Evolutionary conservation across 2,797 vertebrate species (phyloP).

Genomic region (Schizothorax lantsangensis): DNA sequence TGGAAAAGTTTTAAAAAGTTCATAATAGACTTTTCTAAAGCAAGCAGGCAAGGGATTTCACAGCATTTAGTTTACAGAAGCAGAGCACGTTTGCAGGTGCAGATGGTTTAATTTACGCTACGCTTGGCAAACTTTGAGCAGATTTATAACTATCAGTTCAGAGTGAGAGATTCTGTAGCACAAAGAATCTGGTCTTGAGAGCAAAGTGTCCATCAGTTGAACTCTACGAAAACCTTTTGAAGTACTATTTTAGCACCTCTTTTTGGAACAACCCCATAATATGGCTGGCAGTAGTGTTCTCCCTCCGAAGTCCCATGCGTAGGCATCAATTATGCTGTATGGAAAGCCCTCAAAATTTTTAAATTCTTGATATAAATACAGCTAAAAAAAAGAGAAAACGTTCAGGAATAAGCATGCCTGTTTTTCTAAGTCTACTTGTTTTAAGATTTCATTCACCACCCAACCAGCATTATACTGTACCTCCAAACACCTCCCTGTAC

Average conservation of each 20-base stretch:
- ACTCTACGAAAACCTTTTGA: neutral
- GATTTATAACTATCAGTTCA: conserved; percentile 30
- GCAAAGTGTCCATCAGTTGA: conserved; percentile 10
- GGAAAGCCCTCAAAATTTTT: neutral
- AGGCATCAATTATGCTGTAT: neutral
- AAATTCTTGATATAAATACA: neutral
- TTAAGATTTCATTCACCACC: neutral
- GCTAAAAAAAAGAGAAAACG: neutral
- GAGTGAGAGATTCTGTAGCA: conserved; percentile 23
- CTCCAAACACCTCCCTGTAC: neutral
- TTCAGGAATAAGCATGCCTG: neutral
- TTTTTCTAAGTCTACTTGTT: neutral
- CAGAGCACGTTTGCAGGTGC: conserved; percentile 10
- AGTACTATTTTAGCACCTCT: neutral
- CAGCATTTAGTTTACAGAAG: neutral
- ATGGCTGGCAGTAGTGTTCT: neutral
- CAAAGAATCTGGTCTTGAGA: conserved; percentile 27
- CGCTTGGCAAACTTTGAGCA: conserved; percentile 23
- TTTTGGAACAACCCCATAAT: neutral
- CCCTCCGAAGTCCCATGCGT: neutral
- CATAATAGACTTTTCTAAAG: neutral
- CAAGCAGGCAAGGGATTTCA: neutral
- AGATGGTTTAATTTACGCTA: conserved; percentile 18
- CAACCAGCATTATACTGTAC: neutral
- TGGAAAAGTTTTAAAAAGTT: neutral